A percentile compares a stretch with the other conserved stretches of the same genome.
Evolutionary conservation across 2,888 invertebrate genomes (phyloP).

Genomic region (Molorchus minor): DNA sequence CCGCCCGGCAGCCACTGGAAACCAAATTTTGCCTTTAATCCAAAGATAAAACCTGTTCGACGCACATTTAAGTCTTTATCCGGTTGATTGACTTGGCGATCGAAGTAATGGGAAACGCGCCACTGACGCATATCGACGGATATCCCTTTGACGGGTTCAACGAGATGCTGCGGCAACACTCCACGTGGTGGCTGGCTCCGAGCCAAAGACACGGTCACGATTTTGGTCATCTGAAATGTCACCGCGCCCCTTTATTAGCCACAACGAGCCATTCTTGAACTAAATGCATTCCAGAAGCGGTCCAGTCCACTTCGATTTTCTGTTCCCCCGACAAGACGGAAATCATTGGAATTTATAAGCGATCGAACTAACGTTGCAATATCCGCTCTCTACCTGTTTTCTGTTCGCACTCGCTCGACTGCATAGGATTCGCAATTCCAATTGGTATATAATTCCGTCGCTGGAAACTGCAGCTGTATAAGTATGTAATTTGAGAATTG

Average conservation of each 20-base stretch:
- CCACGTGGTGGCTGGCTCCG: constrained; percentile 44
- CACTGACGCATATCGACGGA: neutral
- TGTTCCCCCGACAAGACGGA: constrained; percentile 45
- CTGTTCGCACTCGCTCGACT: constrained; percentile 19
- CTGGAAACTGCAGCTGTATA: neutral
- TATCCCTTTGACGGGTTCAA: neutral
- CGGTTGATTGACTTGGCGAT: neutral
- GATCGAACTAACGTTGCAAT: constrained; percentile 37
- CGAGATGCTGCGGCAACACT: constrained; percentile 23
- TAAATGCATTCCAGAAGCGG: constrained; percentile 54
- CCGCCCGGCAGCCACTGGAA: too few species aligned
- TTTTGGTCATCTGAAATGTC: constrained; percentile 55
- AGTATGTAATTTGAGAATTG: neutral
- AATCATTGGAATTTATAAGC: constrained; percentile 46
- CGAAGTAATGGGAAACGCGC: neutral
- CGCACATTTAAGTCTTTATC: neutral
- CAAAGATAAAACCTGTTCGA: neutral
- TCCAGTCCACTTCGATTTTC: constrained; percentile 40
- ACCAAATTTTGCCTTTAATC: too few species aligned
- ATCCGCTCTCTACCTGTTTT: constrained; percentile 38
- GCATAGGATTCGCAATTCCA: constrained; percentile 24
- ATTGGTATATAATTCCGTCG: constrained; percentile 31
- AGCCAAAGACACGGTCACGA: constrained; percentile 52
- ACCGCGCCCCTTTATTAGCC: constrained; percentile 56
- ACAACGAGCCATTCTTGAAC: constrained; percentile 54